These are phyloP conservation scores for Pristis pectinata DNA, from an alignment of 2,797 vertebrate genomes.

Conservation along the genomic window DNA sequence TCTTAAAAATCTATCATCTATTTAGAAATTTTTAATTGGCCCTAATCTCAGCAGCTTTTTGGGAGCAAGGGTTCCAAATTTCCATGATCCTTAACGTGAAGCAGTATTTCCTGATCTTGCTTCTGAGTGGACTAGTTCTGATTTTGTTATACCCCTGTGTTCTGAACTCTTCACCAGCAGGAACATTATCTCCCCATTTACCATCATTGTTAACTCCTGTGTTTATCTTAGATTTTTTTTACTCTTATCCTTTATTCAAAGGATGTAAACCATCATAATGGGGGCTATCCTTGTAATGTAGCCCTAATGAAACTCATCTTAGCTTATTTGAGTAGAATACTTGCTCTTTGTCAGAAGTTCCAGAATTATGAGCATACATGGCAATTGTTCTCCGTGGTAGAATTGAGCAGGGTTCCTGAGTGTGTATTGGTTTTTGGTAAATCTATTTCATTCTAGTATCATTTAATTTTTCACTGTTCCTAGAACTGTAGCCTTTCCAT, in stretches of 20 bases:
- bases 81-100: not conserved
- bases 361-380: not conserved
- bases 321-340: not conserved
- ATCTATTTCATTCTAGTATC: not conserved
- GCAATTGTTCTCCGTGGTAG: not conserved
- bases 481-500: not conserved
- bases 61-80: not conserved
- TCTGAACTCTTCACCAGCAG: not conserved
- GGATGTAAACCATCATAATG: not conserved
- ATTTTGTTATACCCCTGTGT: not conserved
- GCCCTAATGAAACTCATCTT: not conserved
- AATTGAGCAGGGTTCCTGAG: not conserved
- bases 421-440: not conserved
- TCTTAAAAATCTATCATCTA: not conserved
- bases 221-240: not conserved
- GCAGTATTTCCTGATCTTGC: not conserved
- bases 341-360: not conserved
- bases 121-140: not conserved
- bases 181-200: not conserved
- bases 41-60: not conserved
- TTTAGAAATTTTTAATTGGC: not conserved
- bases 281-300: not conserved
- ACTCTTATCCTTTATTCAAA: not conserved
- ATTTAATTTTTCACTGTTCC: not conserved
- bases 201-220: not conserved